Evolutionary conservation across 1,140 invertebrate species (phyloP), one percentile per base, ranked within the genome.

Genomic region (Leptinotarsa defecta): DNA sequence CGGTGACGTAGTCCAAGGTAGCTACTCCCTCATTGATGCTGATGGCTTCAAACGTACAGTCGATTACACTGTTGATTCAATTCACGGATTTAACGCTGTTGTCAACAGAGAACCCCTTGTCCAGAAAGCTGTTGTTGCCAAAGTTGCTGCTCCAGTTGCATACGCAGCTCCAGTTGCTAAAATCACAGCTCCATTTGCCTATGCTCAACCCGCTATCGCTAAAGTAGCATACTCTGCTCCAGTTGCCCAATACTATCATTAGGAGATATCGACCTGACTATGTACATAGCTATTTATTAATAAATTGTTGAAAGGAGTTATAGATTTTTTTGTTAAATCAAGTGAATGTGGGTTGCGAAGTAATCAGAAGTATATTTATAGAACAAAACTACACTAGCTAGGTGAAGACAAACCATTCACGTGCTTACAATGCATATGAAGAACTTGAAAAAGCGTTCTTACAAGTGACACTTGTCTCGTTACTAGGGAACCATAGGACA

Each of bases 1-100:
- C 70, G 91, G 91, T 15, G 91, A 92, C 81, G 87, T 91, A 20
- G 91, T 92, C 11, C 88, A 91, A 81, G 91, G 91, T 48, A 88
- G 86, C 48, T 91, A 91, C 85, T 90, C 89, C 3, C 81, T 92
- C 19, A 86, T 89, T 20, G 91, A 92, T 74, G 88, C 91, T 2
- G 91, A 92, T 80, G 91, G 91, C 70, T 89, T 88, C 72, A 76
- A 70, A 48, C 75, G 76, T 68, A 76, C 89, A 15, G 91, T 92
- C 1, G 90, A 91, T 77, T 92, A 93, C 84, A 91, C 90, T 13
- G 89, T 89, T 27, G 89, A 91, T 81, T 86, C 88, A 6, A 77
- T 86, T 74, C 86, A 88, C 76, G 88, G 87, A 76, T 88, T 88
- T 84, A 87, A 87, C 82, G 87, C 86, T n/a, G 84, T 86, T 20